phyloP scores from a whole-genome alignment of 2,113 vertebrate species.

The Elachura formosa region DNA sequence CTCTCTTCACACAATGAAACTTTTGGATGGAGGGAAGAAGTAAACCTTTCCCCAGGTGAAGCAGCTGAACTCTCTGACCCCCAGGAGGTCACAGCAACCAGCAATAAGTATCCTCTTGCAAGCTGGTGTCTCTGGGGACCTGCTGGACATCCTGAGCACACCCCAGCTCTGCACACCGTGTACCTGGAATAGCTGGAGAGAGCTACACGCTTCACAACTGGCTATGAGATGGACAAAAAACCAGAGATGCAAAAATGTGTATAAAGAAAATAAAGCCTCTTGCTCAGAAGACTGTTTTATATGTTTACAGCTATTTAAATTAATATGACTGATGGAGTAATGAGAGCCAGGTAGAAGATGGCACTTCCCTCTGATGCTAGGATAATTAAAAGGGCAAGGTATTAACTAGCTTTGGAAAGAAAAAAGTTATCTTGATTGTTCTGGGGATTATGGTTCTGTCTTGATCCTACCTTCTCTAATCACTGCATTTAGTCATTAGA shows the following conservation, averaged over 20 bases:
- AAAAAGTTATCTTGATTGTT: not conserved
- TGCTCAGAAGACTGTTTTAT: not conserved
- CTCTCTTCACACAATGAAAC: not conserved
- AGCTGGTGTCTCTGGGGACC: too few species aligned
- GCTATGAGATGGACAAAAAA: not conserved
- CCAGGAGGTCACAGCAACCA: not conserved
- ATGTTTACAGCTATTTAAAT: slow-evolving; percentile 29
- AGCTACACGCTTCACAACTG: not conserved
- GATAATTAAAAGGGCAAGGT: slow-evolving; percentile 53
- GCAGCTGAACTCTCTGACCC: not conserved
- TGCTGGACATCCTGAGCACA: not conserved
- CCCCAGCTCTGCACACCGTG: not conserved
- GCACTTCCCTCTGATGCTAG: not conserved
- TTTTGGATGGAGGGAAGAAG: not conserved
- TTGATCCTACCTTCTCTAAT: slow-evolving; percentile 3
- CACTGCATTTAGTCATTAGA: slow-evolving; percentile 28
- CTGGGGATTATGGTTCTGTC: not conserved
- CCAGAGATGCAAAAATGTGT: not conserved
- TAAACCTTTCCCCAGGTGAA: not conserved
- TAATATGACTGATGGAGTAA: not conserved
- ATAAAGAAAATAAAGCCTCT: not conserved
- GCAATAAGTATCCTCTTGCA: accelerated
- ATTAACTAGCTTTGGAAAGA: slow-evolving; percentile 32
- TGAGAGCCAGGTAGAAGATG: not conserved
- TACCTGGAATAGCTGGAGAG: not conserved